Evolutionary conservation across 2,797 vertebrate genomes (phyloP), one percentile per base, ranked within the genome.

Genomic region (Oreortyx pictus): DNA sequence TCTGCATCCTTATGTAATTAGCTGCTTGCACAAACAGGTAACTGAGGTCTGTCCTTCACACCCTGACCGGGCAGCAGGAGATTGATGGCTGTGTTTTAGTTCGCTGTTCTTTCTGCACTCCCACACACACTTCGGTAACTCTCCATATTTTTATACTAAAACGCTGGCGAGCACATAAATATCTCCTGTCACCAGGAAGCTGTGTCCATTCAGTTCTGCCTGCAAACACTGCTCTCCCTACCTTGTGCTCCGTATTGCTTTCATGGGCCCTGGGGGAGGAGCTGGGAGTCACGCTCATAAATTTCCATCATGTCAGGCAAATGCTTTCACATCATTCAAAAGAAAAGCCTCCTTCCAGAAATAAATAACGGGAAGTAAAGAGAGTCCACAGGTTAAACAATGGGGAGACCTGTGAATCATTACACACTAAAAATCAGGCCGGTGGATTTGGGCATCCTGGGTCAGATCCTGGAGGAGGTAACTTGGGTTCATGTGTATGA

Each of bases 311-410:
- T 66, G 83, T 94, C 95, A 95, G 64, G 86, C 73, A 93, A 95
- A 94, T 11, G 54, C 50, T 90, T 97, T 95, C 91, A 88, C 89
- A 95, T 96, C 81, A 86, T 80, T 96, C 92, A 95, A 76, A 93
- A 93, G 75, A 60, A 84, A 96, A 91, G 86, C 90, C 87, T 94
- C 65, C 76, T 96, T 95, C 56, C 79, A 2, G 4, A 87, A 94
- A 95, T 82, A 95, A 89, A 94, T 75, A 88, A 67, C 60, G 91
- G 68, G 85, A 88, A 78, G 89, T 82, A 87, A 89, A 93, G 80
- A 78, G 59, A 89, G 77, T 74, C 77, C 52, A 52, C 1, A 31
- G 79, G 39, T 62, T 81, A 85, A 65, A 67, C 82, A 84, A 84
- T 23, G 6, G 65, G 65, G 71, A 94, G 81, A 39, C 6, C 57